These are phyloP conservation scores for Pardalotus punctatus DNA, from an alignment of 2,113 vertebrate species.

Conservation along the genomic window DNA sequence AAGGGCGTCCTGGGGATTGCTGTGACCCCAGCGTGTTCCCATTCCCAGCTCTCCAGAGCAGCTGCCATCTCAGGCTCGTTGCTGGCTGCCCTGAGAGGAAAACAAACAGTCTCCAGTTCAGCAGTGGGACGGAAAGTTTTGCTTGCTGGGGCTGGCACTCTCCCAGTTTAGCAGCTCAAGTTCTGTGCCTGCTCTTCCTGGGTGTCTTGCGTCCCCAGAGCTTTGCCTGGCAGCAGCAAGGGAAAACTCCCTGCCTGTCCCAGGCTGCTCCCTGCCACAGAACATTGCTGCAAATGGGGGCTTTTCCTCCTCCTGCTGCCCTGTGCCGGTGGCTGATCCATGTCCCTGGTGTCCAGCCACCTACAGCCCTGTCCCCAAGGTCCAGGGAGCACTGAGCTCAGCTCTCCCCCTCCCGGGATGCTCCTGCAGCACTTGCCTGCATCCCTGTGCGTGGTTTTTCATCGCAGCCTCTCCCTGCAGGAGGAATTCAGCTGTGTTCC, in stretches of 20 bases:
- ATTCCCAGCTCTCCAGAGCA: neutral
- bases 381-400: neutral
- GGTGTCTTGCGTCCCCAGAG: neutral
- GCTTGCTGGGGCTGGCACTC: neutral
- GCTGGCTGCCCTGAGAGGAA: slow-evolving; percentile 3
- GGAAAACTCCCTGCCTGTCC: neutral
- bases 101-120: slow-evolving; percentile 35
- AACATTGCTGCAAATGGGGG: neutral
- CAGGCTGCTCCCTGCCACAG: fast-evolving
- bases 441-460: neutral
- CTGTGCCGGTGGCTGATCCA: fast-evolving
- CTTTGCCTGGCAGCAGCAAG: neutral
- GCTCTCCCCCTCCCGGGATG: neutral
- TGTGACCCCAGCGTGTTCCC: neutral
- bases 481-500: neutral
- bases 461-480: neutral
- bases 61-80: neutral
- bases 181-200: fast-evolving
- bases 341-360: neutral
- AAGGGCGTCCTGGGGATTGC: neutral
- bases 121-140: neutral
- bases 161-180: neutral
- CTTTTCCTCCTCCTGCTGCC: neutral
- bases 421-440: neutral
- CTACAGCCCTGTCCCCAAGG: neutral